Evolutionary conservation across 2,888 invertebrate genomes (phyloP).

Genomic region (Elmis aenea): DNA sequence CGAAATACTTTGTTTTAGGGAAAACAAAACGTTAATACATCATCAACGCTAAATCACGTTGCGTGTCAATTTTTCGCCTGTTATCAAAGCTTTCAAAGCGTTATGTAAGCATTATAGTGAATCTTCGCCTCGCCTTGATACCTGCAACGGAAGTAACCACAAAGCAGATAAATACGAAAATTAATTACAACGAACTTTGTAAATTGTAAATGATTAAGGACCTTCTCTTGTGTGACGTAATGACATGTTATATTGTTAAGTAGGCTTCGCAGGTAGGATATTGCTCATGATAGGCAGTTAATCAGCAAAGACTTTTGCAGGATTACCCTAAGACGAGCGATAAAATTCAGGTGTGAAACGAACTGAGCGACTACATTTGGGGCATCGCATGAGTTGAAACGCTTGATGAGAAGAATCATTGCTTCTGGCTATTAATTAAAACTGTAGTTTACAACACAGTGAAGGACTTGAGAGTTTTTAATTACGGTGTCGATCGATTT

Average conservation of each 20-base stretch:
- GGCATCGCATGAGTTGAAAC: constrained; percentile 11
- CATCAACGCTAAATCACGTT: too few relatives aligned
- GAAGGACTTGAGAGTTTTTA: constrained; percentile 25
- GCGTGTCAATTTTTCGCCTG: too few relatives aligned
- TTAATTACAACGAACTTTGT: constrained; percentile 24
- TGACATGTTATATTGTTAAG: constrained; percentile 21
- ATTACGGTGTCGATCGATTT: constrained; percentile 31
- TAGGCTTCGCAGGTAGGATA: constrained; percentile 19
- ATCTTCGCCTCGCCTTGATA: too few relatives aligned
- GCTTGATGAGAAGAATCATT: constrained; percentile 15
- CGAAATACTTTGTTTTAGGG: too few relatives aligned
- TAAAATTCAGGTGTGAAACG: constrained; percentile 5
- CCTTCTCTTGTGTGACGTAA: constrained; percentile 21
- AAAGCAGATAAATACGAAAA: constrained; percentile 24
- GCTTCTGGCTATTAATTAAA: constrained; percentile 21
- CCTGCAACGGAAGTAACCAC: constrained; percentile 23
- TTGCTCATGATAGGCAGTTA: constrained; percentile 20
- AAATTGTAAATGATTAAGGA: constrained; percentile 26
- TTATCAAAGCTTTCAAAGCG: too few relatives aligned
- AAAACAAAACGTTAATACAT: too few relatives aligned
- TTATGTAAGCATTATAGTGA: too few relatives aligned
- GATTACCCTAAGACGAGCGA: constrained; percentile 2
- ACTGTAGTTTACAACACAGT: constrained; percentile 10
- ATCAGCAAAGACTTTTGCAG: constrained; percentile 9
- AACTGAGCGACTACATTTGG: constrained; percentile 15